These are phyloP conservation scores for Accipiter cooperii DNA, from an alignment of 2,113 vertebrate genomes.

Conservation along the genomic window DNA sequence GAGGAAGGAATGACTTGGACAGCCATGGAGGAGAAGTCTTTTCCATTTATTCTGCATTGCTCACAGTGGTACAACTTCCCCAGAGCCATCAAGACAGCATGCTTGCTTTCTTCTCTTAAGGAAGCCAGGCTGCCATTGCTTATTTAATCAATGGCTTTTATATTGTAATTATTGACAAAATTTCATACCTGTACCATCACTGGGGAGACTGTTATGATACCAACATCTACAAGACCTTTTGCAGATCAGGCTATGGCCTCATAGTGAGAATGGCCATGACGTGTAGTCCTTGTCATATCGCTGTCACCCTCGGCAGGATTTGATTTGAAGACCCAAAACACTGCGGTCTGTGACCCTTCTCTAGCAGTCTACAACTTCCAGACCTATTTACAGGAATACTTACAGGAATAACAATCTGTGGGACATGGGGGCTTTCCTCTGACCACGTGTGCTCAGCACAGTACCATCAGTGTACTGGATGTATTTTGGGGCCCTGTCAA, in stretches of 20 bases:
- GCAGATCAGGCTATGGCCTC: background rate
- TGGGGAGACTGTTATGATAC: background rate
- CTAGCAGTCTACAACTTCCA: background rate
- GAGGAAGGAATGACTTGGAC: background rate
- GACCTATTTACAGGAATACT: background rate
- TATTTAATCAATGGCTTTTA: background rate
- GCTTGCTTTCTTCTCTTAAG: background rate
- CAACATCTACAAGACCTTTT: background rate
- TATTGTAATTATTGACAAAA: background rate
- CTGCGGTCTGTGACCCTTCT: background rate
- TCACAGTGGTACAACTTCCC: background rate
- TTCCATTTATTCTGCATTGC: background rate
- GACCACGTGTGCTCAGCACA: background rate
- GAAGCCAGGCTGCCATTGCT: background rate
- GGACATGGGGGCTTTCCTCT: background rate
- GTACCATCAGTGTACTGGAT: no score
- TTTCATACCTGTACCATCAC: background rate
- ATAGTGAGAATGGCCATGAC: background rate
- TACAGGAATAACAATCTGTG: background rate
- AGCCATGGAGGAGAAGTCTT: background rate
- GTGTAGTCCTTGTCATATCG: background rate
- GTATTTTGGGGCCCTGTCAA: background rate
- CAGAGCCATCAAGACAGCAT: background rate
- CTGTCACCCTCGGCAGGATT: background rate
- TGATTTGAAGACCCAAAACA: background rate